phyloP scores from a whole-genome alignment of 2,113 vertebrate species.

The Oncorhynchus clarkii region DNA sequence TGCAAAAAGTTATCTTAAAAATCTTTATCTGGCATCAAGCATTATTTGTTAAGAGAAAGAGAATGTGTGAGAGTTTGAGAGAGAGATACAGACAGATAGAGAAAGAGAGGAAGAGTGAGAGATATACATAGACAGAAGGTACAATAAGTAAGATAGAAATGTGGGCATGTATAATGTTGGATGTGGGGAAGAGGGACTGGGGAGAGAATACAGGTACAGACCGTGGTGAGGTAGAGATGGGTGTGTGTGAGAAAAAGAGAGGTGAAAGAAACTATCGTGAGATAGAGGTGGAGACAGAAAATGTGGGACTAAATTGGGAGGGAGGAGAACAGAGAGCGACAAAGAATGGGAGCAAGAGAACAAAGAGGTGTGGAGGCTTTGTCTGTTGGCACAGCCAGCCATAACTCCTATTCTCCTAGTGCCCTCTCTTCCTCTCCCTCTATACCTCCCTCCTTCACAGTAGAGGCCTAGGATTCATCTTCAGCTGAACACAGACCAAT shows the following conservation, averaged over 20 bases:
- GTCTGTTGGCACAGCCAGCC: constrained; percentile 74
- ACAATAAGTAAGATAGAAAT: no score
- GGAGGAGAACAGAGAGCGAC: constrained; percentile 61
- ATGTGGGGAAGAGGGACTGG: constrained; percentile 40
- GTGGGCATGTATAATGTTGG: no score
- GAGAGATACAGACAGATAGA: constrained; percentile 1
- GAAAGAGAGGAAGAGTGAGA: constrained; percentile 33
- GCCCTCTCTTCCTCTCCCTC: constrained; percentile 55
- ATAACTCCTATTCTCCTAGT: constrained; percentile 57
- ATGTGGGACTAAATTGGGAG: constrained; percentile 66
- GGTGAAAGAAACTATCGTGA: constrained; percentile 19
- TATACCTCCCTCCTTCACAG: constrained; percentile 59
- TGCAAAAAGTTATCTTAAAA: constrained; percentile 54
- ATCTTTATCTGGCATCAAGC: constrained; percentile 53
- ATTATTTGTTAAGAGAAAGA: constrained; percentile 59
- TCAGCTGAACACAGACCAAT: background rate
- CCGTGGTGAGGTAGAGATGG: constrained; percentile 58
- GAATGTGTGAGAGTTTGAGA: constrained; percentile 9
- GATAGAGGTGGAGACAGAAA: constrained; percentile 26
- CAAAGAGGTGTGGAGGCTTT: constrained; percentile 72
- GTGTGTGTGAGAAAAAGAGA: constrained; percentile 26
- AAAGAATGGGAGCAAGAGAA: constrained; percentile 49
- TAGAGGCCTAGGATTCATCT: constrained; percentile 68
- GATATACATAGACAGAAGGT: constrained; percentile 29
- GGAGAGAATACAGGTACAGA: constrained; percentile 42